phyloP scores from a whole-genome alignment of 2,888 invertebrate genomes.

The Iphiclides podalirius region DNA sequence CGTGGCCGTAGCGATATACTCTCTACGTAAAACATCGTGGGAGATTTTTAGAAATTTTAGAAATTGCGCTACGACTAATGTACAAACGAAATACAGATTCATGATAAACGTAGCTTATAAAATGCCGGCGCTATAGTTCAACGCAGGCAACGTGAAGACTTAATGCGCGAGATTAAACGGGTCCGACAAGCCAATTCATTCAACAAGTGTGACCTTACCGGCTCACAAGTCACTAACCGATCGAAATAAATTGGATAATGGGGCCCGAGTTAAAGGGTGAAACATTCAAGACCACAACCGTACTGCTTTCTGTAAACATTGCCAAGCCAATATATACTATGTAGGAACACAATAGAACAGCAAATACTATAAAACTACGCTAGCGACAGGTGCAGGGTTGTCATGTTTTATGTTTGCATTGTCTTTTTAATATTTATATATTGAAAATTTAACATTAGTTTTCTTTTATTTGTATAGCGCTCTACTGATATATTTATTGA shows the following conservation, averaged over 20 bases:
- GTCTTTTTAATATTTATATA: background rate
- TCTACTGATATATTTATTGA: too few relatives aligned
- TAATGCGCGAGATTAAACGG: too few relatives aligned
- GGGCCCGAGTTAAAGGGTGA: slow-evolving; percentile 29
- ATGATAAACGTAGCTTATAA: too few relatives aligned
- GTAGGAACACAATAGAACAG: background rate
- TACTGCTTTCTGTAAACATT: background rate
- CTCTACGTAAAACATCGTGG: too few relatives aligned
- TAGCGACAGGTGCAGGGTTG: slow-evolving; percentile 10
- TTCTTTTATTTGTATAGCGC: background rate
- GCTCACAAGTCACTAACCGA: slow-evolving; percentile 53
- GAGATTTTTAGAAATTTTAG: too few relatives aligned
- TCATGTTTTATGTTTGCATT: background rate
- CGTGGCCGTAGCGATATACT: too few relatives aligned
- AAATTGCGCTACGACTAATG: too few relatives aligned
- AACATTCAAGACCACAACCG: slow-evolving; percentile 21
- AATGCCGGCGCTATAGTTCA: too few relatives aligned
- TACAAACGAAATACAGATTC: too few relatives aligned
- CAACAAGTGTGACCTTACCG: slow-evolving; percentile 42
- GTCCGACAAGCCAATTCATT: slow-evolving; percentile 30
- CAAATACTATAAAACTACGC: background rate
- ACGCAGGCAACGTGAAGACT: too few relatives aligned
- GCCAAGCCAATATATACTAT: slow-evolving; percentile 2
- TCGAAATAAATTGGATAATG: slow-evolving; percentile 61
- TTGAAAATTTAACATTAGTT: background rate